Conservation (phyloP, 92 coral and sea anemone genomes). For the Actinostola sp. region DNA sequence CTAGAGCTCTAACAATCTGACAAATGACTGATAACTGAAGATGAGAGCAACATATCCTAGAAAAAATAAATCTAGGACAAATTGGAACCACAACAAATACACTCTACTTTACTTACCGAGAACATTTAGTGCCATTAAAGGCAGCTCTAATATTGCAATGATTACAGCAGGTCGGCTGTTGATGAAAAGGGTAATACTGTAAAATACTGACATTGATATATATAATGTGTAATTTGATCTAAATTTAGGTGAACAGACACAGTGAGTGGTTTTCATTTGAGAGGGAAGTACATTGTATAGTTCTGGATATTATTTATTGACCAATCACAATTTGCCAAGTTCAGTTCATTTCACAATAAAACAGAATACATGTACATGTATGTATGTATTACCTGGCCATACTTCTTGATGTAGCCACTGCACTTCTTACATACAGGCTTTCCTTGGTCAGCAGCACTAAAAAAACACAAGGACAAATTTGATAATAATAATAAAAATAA, state of each 20-base stretch:
- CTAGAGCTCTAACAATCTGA: no score
- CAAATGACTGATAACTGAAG: no score
- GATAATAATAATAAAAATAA: neutral
- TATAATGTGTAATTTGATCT: no score
- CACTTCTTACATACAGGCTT: slow-evolving; percentile 95
- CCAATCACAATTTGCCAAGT: neutral
- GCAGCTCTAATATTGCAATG: slow-evolving; percentile 98
- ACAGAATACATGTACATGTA: neutral
- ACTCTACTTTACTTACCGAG: slow-evolving; percentile 51
- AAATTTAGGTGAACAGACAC: no score
- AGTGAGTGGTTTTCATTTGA: no score
- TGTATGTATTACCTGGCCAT: slow-evolving; percentile 75
- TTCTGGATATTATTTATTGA: no score
- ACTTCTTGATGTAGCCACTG: slow-evolving; percentile 68
- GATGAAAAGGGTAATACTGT: no score
- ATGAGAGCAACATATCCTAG: no score
- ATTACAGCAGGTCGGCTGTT: slow-evolving; percentile 92
- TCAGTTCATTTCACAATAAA: neutral
- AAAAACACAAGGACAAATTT: neutral
- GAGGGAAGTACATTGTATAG: no score
- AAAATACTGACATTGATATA: no score
- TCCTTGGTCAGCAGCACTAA: slow-evolving; percentile 65
- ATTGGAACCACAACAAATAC: neutral
- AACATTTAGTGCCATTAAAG: slow-evolving; percentile 93
- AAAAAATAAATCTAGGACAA: neutral